Evolutionary conservation across 1,140 invertebrate species (phyloP), one percentile per base, ranked within the genome.

Genomic region (Hylyphantes graminicola): DNA sequence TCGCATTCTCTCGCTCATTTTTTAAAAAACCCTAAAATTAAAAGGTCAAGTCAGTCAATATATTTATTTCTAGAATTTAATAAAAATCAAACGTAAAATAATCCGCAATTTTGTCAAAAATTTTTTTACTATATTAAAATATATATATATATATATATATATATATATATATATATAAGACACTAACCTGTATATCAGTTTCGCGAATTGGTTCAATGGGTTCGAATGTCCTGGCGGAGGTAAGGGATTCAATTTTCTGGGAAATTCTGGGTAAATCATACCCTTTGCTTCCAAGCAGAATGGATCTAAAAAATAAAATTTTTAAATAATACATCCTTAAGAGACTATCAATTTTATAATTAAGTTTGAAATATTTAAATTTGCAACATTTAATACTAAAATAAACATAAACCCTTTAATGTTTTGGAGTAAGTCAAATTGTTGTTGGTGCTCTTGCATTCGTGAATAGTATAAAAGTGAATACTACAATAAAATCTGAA

Each of bases 1-100:
- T 94, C 21, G 96, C 95, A 93, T 97, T 98, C 91, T 98, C 95
- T 77, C 95, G 93, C 91, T 98, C 96, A 93, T 97, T 97, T 90
- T 93, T 94, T 6, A 99, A 90, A 89, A 95, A 98, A 87, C 94
- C 95, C 87, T 95, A 85, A 96, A 86, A 77, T 3, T 7, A 70
- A 13, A 59, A 13, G n/a, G n/a, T n/a, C 57, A 59, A 35, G 35
- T 35, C 5, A 35, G 35, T 35, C 35, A 35, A 35, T 35, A 35
- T 2, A 35, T 35, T 35, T 35, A 35, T 35, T 35, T 35, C 35
- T 35, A 35, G 35, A 35, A 59, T 13, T 59, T 13, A 59, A 13
- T 6, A 19, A 65, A 19, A 19, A 10, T 35, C 7, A 67, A 67
- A 65, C 19, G 11, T 65, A 17, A 65, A 9, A 17, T 65, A 65